Conservation (phyloP, 1,140 invertebrate species). For the Neodiprion pinetum region DNA sequence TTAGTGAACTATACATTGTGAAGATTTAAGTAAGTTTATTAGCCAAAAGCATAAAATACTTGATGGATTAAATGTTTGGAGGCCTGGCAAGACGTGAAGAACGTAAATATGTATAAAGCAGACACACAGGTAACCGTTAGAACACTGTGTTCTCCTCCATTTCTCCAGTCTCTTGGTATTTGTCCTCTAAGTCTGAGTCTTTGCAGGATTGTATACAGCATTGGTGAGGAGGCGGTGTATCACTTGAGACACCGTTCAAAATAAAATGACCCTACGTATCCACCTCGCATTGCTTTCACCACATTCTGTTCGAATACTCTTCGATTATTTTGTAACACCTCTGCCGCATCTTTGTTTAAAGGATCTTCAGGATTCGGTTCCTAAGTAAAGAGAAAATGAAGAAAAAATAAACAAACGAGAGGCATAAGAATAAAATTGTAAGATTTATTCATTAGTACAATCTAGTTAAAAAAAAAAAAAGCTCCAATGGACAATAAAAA, state of each 20-base stretch:
- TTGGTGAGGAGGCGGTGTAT: constrained; percentile 56
- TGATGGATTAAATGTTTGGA: constrained; percentile 52
- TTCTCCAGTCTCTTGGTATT: constrained; percentile 38
- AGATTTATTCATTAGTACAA: not conserved
- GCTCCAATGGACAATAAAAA: too few species aligned
- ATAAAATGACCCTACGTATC: constrained; percentile 90
- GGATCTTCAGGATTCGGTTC: constrained; percentile 99
- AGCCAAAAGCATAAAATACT: constrained; percentile 51
- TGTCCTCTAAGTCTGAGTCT: constrained; percentile 40
- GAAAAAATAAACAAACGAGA: not conserved
- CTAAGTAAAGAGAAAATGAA: constrained; percentile 60
- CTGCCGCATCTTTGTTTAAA: constrained; percentile 98
- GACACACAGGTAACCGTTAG: constrained; percentile 37
- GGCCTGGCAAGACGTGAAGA: constrained; percentile 52
- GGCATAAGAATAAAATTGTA: constrained; percentile 9
- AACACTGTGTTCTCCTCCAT: constrained; percentile 35
- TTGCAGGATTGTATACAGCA: constrained; percentile 34
- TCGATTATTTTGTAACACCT: constrained; percentile 93
- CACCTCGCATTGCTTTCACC: constrained; percentile 93
- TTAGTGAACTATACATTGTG: constrained; percentile 27
- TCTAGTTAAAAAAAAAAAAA: too few species aligned
- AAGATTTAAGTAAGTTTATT: constrained; percentile 32
- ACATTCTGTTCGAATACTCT: constrained; percentile 97
- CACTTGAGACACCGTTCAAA: constrained; percentile 97
- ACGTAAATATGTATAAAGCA: constrained; percentile 51